Evolutionary conservation across 1,140 invertebrate genomes (phyloP), one percentile per base, ranked within the genome.

Genomic region (Saccostrea cuccullata): DNA sequence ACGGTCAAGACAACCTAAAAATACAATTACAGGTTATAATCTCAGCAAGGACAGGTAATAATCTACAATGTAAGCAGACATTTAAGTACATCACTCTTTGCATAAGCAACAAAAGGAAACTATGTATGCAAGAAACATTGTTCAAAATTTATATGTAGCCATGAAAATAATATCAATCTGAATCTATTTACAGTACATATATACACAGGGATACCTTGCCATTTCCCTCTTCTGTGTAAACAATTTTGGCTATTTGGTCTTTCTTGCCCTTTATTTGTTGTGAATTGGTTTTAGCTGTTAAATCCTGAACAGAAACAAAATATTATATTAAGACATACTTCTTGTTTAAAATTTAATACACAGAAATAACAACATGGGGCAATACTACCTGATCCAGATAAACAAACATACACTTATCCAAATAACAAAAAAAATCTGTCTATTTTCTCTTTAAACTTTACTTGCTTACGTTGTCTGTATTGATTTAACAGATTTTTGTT

Each of bases 191-290:
- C 30, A 36, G 30, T 36, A 36, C 20, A 60, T 13, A 70, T 70
- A 70, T n/a, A 30, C 23, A 12, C 15, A 26, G n/a, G 67, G 73
- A 85, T 77, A 93, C 93, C 91, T 93, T 92, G 60, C 90, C 92
- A 88, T 93, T 93, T 56, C 88, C 90, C 77, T 92, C 91, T 70
- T 93, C 93, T 85, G 91, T 92, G 90, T 92, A 93, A 23, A 91
- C 91, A 47, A 93, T 91, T 87, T 93, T 93, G 82, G 90, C 90
- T 40, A 93, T 86, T 55, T 92, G 91, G 77, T 92, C 93, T 85
- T 93, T 93, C 67, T 92, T 93, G 13, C 93, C 93, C 85, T 90
- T 90, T 0, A 90, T 92, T 86, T 92, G 91, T 36, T 90, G 77
- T 17, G 90, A 88, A 64, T 89, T 87, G 23, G 92, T 87, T 91